Percentiles rank a stretch among this genome's conserved stretches.
Conservation (phyloP, 64 coral and sea anemone genomes). For the Cladopsammia gracilis region DNA sequence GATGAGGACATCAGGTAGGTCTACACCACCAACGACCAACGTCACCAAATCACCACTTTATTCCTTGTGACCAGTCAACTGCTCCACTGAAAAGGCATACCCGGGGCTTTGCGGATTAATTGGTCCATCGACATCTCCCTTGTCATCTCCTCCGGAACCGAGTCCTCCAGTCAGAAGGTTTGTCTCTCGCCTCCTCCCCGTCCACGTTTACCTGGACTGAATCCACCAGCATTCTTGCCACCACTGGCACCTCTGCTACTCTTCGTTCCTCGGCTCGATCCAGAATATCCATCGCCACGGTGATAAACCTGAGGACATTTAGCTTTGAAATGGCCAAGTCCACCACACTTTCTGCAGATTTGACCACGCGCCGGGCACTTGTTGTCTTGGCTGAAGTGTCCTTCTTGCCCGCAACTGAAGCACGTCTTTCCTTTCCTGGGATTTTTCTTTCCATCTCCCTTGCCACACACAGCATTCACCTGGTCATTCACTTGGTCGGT, state of each 20-base stretch:
- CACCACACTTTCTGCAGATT: not conserved
- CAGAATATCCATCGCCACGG: not conserved
- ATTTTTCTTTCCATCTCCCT: not conserved
- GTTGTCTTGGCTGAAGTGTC: not conserved
- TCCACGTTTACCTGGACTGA: not conserved
- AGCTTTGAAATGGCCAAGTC: not conserved
- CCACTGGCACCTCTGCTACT: not conserved
- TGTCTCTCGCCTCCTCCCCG: not conserved
- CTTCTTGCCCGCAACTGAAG: not conserved
- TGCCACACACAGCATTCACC: not conserved
- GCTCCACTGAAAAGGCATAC: constrained; percentile 1
- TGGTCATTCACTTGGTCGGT: not conserved
- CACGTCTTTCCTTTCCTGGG: not conserved
- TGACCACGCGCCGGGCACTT: not conserved
- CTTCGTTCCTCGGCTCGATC: not conserved
- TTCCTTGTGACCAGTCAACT: no score
- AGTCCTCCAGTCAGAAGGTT: not conserved
- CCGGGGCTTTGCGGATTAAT: not conserved
- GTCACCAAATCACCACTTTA: not conserved
- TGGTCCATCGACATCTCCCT: not conserved
- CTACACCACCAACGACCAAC: constrained; percentile 1
- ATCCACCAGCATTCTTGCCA: not conserved
- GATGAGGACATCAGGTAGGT: not conserved
- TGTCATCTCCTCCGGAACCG: no score
- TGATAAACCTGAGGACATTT: not conserved